phyloP scores from a whole-genome alignment of 2,888 invertebrate genomes.

The Melanostoma scalare region DNA sequence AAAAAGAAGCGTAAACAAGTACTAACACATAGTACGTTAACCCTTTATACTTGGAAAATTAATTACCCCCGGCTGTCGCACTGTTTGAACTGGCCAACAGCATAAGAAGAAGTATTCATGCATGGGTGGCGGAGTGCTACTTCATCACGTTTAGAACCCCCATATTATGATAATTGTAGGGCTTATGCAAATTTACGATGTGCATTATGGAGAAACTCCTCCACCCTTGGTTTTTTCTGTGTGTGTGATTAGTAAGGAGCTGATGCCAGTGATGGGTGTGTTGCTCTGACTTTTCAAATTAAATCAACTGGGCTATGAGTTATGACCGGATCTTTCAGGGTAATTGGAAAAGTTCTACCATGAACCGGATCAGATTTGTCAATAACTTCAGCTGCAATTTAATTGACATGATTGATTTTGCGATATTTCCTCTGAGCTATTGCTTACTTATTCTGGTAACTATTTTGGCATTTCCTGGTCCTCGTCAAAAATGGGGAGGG shows the following conservation, averaged over 20 bases:
- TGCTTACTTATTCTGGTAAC: neutral
- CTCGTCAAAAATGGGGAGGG: neutral
- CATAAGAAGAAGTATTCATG: slow-evolving; percentile 14
- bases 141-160: slow-evolving; percentile 46
- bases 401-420: slow-evolving; percentile 43
- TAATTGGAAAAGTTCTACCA: slow-evolving; percentile 32
- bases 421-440: neutral
- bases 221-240: slow-evolving; percentile 1
- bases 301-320: slow-evolving; percentile 5
- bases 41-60: slow-evolving; percentile 45
- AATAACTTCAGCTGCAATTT: slow-evolving; percentile 26
- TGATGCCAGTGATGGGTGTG: neutral
- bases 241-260: slow-evolving; percentile 2
- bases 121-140: slow-evolving; percentile 42
- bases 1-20: neutral
- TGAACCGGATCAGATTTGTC: slow-evolving; percentile 18
- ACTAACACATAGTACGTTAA: slow-evolving; percentile 36
- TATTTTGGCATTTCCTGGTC: neutral
- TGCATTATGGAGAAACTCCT: slow-evolving; percentile 42
- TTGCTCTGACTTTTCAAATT: neutral
- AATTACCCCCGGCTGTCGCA: slow-evolving; percentile 48
- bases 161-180: slow-evolving; percentile 61
- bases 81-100: slow-evolving; percentile 11
- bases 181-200: slow-evolving; percentile 56
- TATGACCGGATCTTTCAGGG: slow-evolving; percentile 31